phyloP scores from a whole-genome alignment of 2,797 vertebrate species.

The Channa striata region DNA sequence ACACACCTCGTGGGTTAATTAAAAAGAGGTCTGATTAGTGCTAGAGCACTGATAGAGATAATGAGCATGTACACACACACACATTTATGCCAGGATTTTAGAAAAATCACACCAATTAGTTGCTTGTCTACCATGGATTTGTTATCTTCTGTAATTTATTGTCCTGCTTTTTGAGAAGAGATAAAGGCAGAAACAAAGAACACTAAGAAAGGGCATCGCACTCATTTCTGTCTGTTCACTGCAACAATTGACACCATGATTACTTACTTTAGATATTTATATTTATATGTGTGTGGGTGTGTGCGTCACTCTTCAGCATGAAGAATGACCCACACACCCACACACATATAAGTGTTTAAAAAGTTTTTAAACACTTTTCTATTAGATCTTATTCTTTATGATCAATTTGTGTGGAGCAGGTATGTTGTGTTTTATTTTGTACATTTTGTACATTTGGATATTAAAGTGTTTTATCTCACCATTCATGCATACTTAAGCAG shows the following conservation, averaged over 20 bases:
- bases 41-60: constrained; percentile 51
- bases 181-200: constrained; percentile 42
- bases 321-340: no score
- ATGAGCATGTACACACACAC: constrained; percentile 46
- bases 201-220: constrained; percentile 6
- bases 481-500: constrained; percentile 65
- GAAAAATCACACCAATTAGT: constrained; percentile 69
- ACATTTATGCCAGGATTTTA: constrained; percentile 37
- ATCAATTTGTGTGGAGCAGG: neutral
- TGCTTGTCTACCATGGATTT: constrained; percentile 69
- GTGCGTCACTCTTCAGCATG: neutral
- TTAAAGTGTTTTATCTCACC: constrained; percentile 4
- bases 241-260: constrained; percentile 1
- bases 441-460: no score
- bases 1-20: constrained; percentile 69
- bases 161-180: constrained; percentile 45
- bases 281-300: neutral
- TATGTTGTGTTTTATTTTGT: no score
- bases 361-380: no score
- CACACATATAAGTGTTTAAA: no score
- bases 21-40: constrained; percentile 66
- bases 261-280: constrained; percentile 1
- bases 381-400: neutral
- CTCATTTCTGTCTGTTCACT: constrained; percentile 2
- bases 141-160: constrained; percentile 58